A percentile compares a stretch with the other conserved stretches of the same genome.
Conservation (phyloP, 1,140 invertebrate species). For the Delia radicum region DNA sequence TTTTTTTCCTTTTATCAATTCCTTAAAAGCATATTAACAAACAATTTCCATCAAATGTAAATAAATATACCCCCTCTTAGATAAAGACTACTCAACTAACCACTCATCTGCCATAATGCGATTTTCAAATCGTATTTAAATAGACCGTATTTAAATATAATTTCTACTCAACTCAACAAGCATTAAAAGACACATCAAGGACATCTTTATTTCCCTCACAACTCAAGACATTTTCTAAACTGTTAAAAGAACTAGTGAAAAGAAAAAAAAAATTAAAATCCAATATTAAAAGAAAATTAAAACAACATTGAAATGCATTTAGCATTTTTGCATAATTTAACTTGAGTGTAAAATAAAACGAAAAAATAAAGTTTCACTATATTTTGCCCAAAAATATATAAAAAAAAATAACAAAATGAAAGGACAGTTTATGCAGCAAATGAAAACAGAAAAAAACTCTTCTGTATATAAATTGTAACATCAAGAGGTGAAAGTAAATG, state of each 20-base stretch:
- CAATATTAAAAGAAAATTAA: constrained; percentile 24
- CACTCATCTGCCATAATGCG: constrained; percentile 22
- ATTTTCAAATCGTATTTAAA: constrained; percentile 21
- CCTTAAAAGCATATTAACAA: not conserved
- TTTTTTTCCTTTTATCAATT: not conserved
- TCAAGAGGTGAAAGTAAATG: constrained; percentile 9
- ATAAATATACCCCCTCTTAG: not conserved
- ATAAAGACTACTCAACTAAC: constrained; percentile 16
- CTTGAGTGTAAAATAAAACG: not conserved
- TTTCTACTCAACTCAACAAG: constrained; percentile 3
- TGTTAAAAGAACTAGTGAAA: not conserved
- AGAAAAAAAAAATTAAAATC: not conserved
- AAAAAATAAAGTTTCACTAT: not conserved
- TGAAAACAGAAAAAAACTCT: not conserved
- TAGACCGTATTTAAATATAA: constrained; percentile 19
- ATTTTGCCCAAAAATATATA: not conserved
- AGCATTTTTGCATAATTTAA: constrained; percentile 22
- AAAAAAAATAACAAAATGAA: not conserved
- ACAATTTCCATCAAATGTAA: not conserved
- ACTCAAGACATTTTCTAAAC: constrained; percentile 5
- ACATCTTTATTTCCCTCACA: not conserved
- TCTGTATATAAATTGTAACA: constrained; percentile 15
- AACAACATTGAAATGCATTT: constrained; percentile 24
- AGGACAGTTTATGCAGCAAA: not conserved
- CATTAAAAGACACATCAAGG: not conserved